phyloP scores from a whole-genome alignment of 2,888 invertebrate genomes.

The Clivina fossor region DNA sequence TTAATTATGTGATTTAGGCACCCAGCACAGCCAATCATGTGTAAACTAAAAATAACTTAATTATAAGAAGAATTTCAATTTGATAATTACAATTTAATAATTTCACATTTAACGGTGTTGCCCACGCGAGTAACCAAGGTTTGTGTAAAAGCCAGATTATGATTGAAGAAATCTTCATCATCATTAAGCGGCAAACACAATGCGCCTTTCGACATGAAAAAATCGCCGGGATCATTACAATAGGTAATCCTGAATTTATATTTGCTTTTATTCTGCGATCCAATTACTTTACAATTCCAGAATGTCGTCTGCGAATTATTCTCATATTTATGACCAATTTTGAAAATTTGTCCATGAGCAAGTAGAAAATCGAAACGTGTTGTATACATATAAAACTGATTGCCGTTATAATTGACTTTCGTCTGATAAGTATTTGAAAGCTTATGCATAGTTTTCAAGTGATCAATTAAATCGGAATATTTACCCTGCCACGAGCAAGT shows the following conservation, averaged over 20 bases:
- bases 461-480: slow-evolving; percentile 22
- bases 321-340: slow-evolving; percentile 29
- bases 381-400: slow-evolving; percentile 25
- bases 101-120: slow-evolving; percentile 22
- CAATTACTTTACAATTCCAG: slow-evolving; percentile 26
- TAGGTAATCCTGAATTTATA: slow-evolving; percentile 21
- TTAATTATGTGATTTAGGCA: no score
- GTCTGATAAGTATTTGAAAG: slow-evolving; percentile 11
- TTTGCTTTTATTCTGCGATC: slow-evolving; percentile 14
- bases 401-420: slow-evolving; percentile 19
- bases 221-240: slow-evolving; percentile 22
- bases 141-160: slow-evolving; percentile 23
- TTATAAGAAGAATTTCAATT: no score
- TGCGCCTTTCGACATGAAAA: slow-evolving; percentile 15
- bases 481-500: slow-evolving; percentile 28
- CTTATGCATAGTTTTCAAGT: slow-evolving; percentile 22
- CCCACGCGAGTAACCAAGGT: slow-evolving; percentile 17
- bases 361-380: slow-evolving; percentile 25
- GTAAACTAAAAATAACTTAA: no score
- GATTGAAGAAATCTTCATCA: slow-evolving; percentile 27
- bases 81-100: slow-evolving; percentile 16
- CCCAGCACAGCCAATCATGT: no score
- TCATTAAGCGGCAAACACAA: slow-evolving; percentile 12
- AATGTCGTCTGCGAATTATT: slow-evolving; percentile 29
- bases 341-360: slow-evolving; percentile 22